Evolutionary conservation across 1,140 invertebrate species (phyloP).

Genomic region (Drosophila ogumai): DNA sequence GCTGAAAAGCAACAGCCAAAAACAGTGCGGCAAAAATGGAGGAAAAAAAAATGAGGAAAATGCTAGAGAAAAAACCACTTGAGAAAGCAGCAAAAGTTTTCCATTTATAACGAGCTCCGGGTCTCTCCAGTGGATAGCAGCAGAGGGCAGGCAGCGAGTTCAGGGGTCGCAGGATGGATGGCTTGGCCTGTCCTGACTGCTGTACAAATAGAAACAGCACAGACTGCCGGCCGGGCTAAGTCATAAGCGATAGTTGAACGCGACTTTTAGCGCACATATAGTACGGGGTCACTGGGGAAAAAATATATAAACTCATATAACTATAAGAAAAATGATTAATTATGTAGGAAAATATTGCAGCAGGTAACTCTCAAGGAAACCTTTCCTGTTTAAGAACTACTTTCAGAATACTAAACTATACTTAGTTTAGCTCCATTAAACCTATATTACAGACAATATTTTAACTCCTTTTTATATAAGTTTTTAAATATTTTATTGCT

Average conservation of each 20-base stretch:
- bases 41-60: conserved; percentile 29
- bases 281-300: conserved; percentile 8
- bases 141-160: conserved; percentile 2
- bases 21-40: conserved; percentile 18
- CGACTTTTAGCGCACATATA: conserved; percentile 28
- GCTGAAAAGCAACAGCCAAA: conserved; percentile 41
- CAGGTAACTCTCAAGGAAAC: neutral
- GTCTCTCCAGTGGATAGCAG: conserved; percentile 46
- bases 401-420: neutral
- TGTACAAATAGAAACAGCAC: conserved; percentile 41
- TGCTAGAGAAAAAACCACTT: conserved; percentile 71
- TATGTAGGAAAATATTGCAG: neutral
- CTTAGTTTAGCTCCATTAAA: too few species aligned
- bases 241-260: conserved; percentile 42
- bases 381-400: neutral
- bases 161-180: conserved; percentile 23
- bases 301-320: conserved; percentile 9
- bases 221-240: conserved; percentile 26
- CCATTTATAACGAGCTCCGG: conserved; percentile 79
- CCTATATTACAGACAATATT: accelerated
- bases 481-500: neutral
- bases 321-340: neutral
- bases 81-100: conserved; percentile 81
- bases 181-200: conserved; percentile 27
- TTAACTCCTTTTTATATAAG: too few species aligned